A percentile compares a stretch with the other conserved stretches of the same genome.
phyloP scores from a whole-genome alignment of 1,140 invertebrate species.

The Asobara japonica region DNA sequence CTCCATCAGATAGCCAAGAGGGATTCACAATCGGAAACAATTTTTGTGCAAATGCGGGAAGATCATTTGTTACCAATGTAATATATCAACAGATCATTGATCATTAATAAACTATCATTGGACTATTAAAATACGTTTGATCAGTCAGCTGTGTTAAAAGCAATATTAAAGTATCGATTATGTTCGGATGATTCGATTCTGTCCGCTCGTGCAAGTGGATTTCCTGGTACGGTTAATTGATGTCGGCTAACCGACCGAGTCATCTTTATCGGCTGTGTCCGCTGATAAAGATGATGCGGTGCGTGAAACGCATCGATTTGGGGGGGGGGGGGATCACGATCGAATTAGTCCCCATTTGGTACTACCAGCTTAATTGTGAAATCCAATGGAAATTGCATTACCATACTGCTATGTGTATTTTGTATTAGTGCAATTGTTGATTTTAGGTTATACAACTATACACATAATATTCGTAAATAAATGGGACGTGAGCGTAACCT shows the following conservation, averaged over 20 bases:
- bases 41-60: neutral
- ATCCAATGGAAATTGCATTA: constrained; percentile 22
- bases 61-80: neutral
- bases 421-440: neutral
- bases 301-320: constrained; percentile 35
- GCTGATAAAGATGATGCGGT: constrained; percentile 33
- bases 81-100: neutral
- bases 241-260: constrained; percentile 35
- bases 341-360: constrained; percentile 31
- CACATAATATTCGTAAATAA: too few species aligned
- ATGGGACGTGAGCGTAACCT: too few species aligned
- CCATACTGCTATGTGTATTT: neutral
- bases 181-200: constrained; percentile 26
- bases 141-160: constrained; percentile 12
- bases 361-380: constrained; percentile 29
- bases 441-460: neutral
- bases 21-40: neutral
- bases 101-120: neutral
- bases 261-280: constrained; percentile 32
- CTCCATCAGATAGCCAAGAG: constrained; percentile 23
- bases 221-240: constrained; percentile 29
- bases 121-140: constrained; percentile 24
- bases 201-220: neutral
- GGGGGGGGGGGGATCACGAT: constrained; percentile 34
- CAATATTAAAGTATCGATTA: constrained; percentile 19